Base-by-base conservation (phyloP, 2,113 vertebrate species). In the Hydrolagus affinis region DNA sequence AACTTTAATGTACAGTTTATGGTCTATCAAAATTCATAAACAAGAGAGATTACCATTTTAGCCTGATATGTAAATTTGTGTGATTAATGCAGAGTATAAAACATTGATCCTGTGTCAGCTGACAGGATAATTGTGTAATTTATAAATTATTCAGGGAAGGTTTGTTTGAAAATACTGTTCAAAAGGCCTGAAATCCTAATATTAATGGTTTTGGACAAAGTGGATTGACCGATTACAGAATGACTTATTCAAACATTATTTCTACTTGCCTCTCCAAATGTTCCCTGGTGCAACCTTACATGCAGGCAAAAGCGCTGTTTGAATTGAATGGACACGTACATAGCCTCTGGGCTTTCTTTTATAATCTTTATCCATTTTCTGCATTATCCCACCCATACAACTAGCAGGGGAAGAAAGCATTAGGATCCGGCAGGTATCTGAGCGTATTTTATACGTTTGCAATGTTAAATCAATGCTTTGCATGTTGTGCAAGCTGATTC, bases 71-170 rank as follows among this genome's bases (percentile, higher is more conserved):
- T 83, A 83, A 66, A 83, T 68, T 25, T 68, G 32, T 30, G 15
- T 28, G 17, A 68, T 28, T 64, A 66, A 83, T 8, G 14, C 15
- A 83, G 60, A 83, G 25, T 8, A 66, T 12, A 66, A 7, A 68
- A 62, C 28, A 44, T 44, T 25, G 62, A 64, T 17, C 32, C 11
- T 32, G 25, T 83, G 78, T 32, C 60, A 60, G 28, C 60, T 8
- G 15, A 15, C n/a, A 80, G 64, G 59, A 64, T 80, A 80, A 80
- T 80, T 80, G 23, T 15, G 15, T 9, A 64, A 9, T 60, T 80
- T 25, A 21, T 68, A 21, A 83, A 83, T 83, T 32, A 83, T 83
- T 80, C 77, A 64, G 23, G 59, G 64, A 64, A 17, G 60, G 30
- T 64, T 28, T 83, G 66, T 28, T 32, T 68, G 23, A 32, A 66